phyloP scores from a whole-genome alignment of 2,113 vertebrate species.

The Butastur rufipennis region DNA sequence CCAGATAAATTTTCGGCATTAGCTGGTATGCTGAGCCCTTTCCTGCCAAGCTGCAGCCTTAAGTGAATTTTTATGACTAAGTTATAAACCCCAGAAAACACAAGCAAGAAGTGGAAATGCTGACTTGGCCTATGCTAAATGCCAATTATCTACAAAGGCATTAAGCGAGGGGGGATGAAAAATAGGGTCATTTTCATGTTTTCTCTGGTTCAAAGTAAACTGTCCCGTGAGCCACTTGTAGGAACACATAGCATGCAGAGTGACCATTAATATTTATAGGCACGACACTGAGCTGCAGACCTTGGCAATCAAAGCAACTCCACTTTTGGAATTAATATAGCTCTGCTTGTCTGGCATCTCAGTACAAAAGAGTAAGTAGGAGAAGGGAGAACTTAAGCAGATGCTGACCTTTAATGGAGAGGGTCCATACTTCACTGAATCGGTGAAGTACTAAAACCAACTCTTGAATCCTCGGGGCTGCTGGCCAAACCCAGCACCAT shows the following conservation, averaged over 20 bases:
- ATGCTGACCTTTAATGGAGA: not conserved
- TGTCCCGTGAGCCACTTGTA: not conserved
- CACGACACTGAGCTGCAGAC: not conserved
- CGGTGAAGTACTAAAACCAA: not conserved
- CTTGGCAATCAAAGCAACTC: slow-evolving; percentile 30
- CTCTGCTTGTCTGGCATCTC: not conserved
- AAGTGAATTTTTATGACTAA: slow-evolving; percentile 59
- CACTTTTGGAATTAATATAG: not conserved
- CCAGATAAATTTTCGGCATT: not conserved
- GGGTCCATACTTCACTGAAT: not conserved
- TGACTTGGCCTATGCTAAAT: slow-evolving; percentile 54
- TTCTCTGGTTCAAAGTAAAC: slow-evolving; percentile 43
- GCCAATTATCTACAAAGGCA: slow-evolving; percentile 57
- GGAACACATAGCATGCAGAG: not conserved
- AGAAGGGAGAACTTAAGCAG: not conserved
- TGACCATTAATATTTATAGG: slow-evolving; percentile 58
- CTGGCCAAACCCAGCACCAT: not conserved
- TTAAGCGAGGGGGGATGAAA: not conserved
- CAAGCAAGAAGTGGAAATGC: slow-evolving; percentile 18
- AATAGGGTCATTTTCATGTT: slow-evolving; percentile 51
- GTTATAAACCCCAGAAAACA: slow-evolving; percentile 56
- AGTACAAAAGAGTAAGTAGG: not conserved
- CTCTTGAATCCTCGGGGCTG: not conserved
- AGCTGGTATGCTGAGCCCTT: not conserved
- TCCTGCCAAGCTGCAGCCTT: slow-evolving; percentile 21